These are phyloP conservation scores for Tupaia tana DNA, from an alignment of 2,113 vertebrate genomes.

Conservation along the genomic window DNA sequence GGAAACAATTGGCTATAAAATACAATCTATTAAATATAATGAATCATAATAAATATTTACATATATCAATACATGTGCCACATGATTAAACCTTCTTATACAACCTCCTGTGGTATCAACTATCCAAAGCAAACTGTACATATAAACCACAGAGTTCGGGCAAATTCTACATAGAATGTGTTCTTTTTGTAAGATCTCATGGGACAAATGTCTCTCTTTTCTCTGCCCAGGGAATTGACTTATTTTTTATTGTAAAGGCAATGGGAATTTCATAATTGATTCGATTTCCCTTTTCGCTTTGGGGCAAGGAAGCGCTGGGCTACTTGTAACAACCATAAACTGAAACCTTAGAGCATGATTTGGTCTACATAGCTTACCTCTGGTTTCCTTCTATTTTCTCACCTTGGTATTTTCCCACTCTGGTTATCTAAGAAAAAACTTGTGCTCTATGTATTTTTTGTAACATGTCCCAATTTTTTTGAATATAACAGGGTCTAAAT, in stretches of 20 bases:
- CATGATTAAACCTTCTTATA: slow-evolving; percentile 29
- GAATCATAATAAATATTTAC: slow-evolving; percentile 52
- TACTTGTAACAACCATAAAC: not conserved
- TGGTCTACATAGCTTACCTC: not conserved
- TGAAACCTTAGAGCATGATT: not conserved
- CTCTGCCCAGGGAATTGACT: not conserved
- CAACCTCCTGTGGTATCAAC: not conserved
- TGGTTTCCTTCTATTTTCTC: not conserved
- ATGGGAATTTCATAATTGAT: not conserved
- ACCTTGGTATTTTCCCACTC: not conserved
- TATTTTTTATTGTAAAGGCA: not conserved
- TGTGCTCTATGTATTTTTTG: not conserved
- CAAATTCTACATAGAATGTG: not conserved
- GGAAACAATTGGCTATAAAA: slow-evolving; percentile 52
- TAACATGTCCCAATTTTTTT: not conserved
- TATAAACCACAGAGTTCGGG: not conserved
- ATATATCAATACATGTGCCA: not conserved
- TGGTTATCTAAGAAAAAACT: not conserved
- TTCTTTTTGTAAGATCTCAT: not conserved
- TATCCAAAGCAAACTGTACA: slow-evolving; percentile 50
- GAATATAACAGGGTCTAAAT: not conserved
- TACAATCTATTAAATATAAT: slow-evolving; percentile 39
- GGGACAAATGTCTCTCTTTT: slow-evolving; percentile 29
- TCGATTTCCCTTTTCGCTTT: not conserved
- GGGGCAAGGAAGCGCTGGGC: not conserved